Evolutionary conservation across 2,888 invertebrate species (phyloP).

Genomic region (Pediacus dermestoides): DNA sequence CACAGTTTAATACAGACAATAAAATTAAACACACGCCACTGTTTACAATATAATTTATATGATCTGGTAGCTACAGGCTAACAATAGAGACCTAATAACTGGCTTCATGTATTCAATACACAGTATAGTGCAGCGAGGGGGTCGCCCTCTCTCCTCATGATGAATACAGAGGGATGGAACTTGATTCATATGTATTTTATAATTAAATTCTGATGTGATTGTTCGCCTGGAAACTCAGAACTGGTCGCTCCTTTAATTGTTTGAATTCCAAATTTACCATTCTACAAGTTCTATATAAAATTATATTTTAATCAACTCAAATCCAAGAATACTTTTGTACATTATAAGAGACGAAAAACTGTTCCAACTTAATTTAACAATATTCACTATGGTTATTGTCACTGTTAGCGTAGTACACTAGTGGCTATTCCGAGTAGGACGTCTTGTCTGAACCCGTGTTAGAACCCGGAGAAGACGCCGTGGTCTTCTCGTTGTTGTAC

Average conservation of each 20-base stretch:
- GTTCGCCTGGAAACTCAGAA: slow-evolving; percentile 44
- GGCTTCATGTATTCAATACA: slow-evolving; percentile 48
- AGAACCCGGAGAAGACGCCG: slow-evolving; percentile 52
- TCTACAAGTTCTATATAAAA: too few species aligned
- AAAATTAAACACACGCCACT: slow-evolving; percentile 47
- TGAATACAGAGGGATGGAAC: slow-evolving; percentile 42
- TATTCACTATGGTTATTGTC: neutral
- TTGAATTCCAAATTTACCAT: too few species aligned
- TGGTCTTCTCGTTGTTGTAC: slow-evolving; percentile 47
- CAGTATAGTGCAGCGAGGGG: slow-evolving; percentile 17
- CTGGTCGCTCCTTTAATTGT: slow-evolving; percentile 13
- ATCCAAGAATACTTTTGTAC: too few species aligned
- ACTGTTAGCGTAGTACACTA: neutral
- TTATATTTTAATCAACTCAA: too few species aligned
- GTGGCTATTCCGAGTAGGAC: slow-evolving; percentile 53
- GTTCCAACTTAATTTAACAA: too few species aligned
- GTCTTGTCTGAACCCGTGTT: slow-evolving; percentile 57
- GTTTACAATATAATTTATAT: slow-evolving; percentile 51
- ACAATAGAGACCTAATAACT: slow-evolving; percentile 51
- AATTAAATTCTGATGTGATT: slow-evolving; percentile 52
- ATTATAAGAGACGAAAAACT: too few species aligned
- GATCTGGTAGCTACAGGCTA: slow-evolving; percentile 50
- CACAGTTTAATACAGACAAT: slow-evolving; percentile 43
- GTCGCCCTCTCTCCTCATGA: slow-evolving; percentile 29
- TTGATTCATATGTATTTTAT: slow-evolving; percentile 50